Base-by-base conservation (phyloP, 2,888 invertebrate species). In the Thysanoteuthis rhombus region DNA sequence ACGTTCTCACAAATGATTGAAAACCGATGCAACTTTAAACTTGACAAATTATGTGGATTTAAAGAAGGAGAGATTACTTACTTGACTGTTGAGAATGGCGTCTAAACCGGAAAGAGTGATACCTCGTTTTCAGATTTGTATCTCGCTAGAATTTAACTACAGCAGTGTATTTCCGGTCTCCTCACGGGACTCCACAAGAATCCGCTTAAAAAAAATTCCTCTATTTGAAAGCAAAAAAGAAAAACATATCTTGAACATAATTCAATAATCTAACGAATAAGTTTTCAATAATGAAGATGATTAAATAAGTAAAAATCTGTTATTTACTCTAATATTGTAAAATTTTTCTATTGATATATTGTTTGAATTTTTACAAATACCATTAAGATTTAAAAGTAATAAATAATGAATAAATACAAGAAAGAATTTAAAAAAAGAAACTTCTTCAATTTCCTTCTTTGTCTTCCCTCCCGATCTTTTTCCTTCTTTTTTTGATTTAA, bases 71-170 rank as follows among this genome's bases (percentile, higher is more conserved):
- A 38, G 5, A 16, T 4, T 6, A 42, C 42, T 32, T 89, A 89
- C 40, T 93, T 89, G 93, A 32, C 93, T 45, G 40, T 42, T 90
- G 4, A 75, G n/a, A 16, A 89, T 39, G 93, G 93, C 89, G 42
- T 93, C 89, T n/a, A 58, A 93, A 89, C 93, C 89, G 93, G 89
- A 93, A 89, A 93, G 93, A 12, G 19, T 40, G 89, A 40, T 6
- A 22, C 36, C 89, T 40, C 89, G 93, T 89, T 89, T 42, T 22
- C 10, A 58, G 38, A 45, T 45, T 89, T 38, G 8, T 40, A 93
- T 93, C 38, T 22, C 39, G 22, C 28, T 36, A 75, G 0, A n/a
- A 4, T 36, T 75, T 12, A n/a, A 75, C 75, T 75, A n/a, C 75
- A 75, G 75, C 19, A 16, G 75, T 16, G 16, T 75, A 75, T 1